These are phyloP conservation scores for Siniperca chuatsi DNA, from an alignment of 2,113 vertebrate genomes.

Conservation along the genomic window DNA sequence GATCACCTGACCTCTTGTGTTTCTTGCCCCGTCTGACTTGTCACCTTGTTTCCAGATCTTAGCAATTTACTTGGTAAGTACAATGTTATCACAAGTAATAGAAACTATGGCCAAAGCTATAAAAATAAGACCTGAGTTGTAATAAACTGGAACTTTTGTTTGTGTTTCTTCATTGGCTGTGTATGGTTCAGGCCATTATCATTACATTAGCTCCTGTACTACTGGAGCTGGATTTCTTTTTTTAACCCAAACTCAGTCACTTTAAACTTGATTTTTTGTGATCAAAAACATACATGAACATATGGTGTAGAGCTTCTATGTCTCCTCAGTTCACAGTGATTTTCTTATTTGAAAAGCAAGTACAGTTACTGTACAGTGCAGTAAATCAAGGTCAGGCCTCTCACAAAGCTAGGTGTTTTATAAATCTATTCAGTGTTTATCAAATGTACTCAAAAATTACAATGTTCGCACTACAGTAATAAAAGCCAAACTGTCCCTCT, in stretches of 20 bases:
- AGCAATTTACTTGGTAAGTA: not conserved
- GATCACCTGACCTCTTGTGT: not conserved
- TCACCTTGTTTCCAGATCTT: not conserved
- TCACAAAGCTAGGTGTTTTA: conserved; percentile 33
- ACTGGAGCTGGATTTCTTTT: not conserved
- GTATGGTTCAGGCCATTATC: not conserved
- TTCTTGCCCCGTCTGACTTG: not conserved
- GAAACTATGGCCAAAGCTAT: not conserved
- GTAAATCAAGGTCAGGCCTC: conserved; percentile 42
- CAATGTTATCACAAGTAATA: not conserved
- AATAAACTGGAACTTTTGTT: not conserved
- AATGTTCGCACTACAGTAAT: conserved; percentile 53
- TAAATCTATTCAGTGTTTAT: conserved; percentile 54
- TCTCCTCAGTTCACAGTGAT: not conserved
- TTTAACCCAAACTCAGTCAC: not conserved
- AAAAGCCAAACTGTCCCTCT: conserved; percentile 76
- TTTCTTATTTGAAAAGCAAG: conserved; percentile 9
- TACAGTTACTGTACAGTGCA: not conserved
- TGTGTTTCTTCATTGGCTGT: not conserved
- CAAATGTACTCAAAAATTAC: conserved; percentile 72
- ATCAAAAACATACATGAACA: not conserved
- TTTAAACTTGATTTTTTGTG: not conserved
- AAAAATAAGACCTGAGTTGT: not conserved
- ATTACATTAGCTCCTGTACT: conserved; percentile 1
- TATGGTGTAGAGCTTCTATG: not conserved